These are phyloP conservation scores for Scortum barcoo DNA, from an alignment of 2,113 vertebrate species.

Conservation along the genomic window DNA sequence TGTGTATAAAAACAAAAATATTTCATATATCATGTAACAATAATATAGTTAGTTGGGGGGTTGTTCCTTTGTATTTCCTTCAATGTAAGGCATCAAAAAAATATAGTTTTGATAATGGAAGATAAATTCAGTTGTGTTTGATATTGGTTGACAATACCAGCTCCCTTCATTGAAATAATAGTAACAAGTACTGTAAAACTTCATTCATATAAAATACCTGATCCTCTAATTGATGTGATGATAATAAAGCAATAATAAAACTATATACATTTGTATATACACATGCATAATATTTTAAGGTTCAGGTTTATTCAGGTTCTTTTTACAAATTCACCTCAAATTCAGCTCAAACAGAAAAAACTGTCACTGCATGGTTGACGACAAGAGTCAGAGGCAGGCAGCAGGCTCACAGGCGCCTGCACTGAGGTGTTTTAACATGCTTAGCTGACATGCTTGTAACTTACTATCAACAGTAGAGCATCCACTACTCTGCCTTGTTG, in stretches of 20 bases:
- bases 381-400: neutral
- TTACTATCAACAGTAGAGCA: conserved; percentile 24
- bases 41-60: neutral
- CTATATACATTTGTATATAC: too few species aligned
- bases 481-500: conserved; percentile 25
- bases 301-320: too few species aligned
- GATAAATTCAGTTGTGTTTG: too few species aligned
- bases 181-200: too few species aligned
- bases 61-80: neutral
- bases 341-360: neutral
- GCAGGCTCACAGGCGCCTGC: neutral
- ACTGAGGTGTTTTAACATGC: neutral
- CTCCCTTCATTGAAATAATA: too few species aligned
- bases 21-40: too few species aligned
- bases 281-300: too few species aligned
- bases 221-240: neutral
- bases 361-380: neutral
- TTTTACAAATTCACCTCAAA: too few species aligned
- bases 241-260: too few species aligned
- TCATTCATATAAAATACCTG: too few species aligned
- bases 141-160: too few species aligned
- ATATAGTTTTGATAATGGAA: neutral
- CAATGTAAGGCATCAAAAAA: neutral
- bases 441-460: conserved; percentile 38
- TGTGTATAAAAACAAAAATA: too few species aligned